Evolutionary conservation across 2,113 vertebrate genomes (phyloP), one percentile per base, ranked within the genome.

Genomic region (Triplophysa tibetana): DNA sequence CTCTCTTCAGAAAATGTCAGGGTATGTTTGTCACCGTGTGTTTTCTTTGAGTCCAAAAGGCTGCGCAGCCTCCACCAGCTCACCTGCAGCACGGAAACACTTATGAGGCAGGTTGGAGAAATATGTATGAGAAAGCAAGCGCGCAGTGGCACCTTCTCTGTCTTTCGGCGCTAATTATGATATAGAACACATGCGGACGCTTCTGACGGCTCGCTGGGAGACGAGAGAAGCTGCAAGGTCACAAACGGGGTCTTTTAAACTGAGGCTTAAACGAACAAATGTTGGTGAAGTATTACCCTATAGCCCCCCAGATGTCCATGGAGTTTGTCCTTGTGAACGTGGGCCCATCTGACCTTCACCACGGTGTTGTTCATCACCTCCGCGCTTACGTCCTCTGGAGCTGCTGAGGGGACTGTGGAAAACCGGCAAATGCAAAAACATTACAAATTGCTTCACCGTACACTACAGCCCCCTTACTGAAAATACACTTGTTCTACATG

Each of bases 231-330:
- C 52, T 33, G 54, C 29, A 68, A 65, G 77, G 74, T 77, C 77
- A 41, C 33, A 43, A 38, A 19, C 62, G 12, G 19, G 70, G 65
- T 33, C n/a, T 4, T 88, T 90, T 88, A 88, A 88, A 85, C 84
- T 77, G 70, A 84, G 86, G 87, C 86, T 85, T 80, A 89, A 87
- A 87, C 73, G 82, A 14, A 83, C 81, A 81, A 67, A 16, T 84
- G 83, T 84, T 89, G 87, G 84, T 83, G 82, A 87, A 70, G 80
- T 84, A 86, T 92, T 93, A 99, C 98, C 96, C 95, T 96, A 90
- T 99, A 98, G 88, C 98, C 98, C 89, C 89, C 93, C 81, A 98
- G 94, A 87, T 94, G 96, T 77, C 98, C 98, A 24, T 94, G 94
- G 52, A 98, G 90, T 91, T 94, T 94, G 90, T 98, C 96, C 90